phyloP scores from a whole-genome alignment of 2,888 invertebrate genomes.

The Spisula solida region DNA sequence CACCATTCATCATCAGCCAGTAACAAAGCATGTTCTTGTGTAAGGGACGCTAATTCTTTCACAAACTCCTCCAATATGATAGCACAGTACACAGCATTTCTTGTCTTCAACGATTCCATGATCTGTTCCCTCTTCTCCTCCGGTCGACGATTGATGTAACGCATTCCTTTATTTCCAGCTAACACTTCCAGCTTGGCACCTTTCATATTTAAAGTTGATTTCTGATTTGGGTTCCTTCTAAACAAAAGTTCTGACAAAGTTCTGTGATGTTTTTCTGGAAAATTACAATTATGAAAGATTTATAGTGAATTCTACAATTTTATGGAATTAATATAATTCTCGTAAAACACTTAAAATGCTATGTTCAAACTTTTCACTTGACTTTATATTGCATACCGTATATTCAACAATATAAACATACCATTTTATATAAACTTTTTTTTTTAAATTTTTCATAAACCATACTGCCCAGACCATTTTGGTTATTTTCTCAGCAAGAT shows the following conservation, averaged over 20 bases:
- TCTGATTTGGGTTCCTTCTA: constrained; percentile 74
- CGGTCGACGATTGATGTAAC: constrained; percentile 79
- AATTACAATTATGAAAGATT: not conserved
- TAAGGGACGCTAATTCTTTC: constrained; percentile 97
- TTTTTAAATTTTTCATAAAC: too few species aligned
- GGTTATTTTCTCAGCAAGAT: too few species aligned
- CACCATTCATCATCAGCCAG: constrained; percentile 75
- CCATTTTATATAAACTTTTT: too few species aligned
- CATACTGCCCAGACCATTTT: too few species aligned
- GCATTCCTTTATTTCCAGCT: constrained; percentile 77
- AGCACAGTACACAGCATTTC: constrained; percentile 92
- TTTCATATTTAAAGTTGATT: constrained; percentile 49
- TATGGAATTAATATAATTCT: too few species aligned
- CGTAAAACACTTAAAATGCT: too few species aligned
- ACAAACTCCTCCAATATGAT: constrained; percentile 98
- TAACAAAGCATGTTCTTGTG: constrained; percentile 95
- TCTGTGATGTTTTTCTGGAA: constrained; percentile 80
- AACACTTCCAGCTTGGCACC: constrained; percentile 74
- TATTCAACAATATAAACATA: too few species aligned
- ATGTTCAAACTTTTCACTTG: too few species aligned
- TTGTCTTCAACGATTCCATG: constrained; percentile 85
- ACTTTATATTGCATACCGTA: too few species aligned
- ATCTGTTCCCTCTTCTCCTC: constrained; percentile 70
- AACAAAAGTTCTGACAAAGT: constrained; percentile 82
- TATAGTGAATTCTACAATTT: too few species aligned